Evolutionary conservation across 1,140 invertebrate genomes (phyloP).

Genomic region (Calliphora vicina): DNA sequence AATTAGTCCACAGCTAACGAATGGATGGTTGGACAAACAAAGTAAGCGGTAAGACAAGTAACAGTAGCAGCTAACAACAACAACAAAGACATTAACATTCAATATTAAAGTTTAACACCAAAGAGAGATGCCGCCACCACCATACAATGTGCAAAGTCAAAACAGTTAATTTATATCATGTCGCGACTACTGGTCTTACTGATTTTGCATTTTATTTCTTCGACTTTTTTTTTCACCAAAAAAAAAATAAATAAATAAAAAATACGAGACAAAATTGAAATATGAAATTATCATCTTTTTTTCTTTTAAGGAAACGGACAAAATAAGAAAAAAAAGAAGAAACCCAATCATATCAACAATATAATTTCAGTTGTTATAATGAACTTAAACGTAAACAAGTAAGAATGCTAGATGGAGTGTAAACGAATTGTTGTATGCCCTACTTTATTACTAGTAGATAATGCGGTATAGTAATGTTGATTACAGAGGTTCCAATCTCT

Average conservation of each 20-base stretch:
- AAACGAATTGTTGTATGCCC: not conserved
- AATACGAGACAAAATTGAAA: not conserved
- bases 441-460: not conserved
- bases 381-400: not conserved
- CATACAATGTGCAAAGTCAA: conserved; percentile 60
- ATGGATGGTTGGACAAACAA: not conserved
- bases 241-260: not conserved
- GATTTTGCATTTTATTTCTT: conserved; percentile 62
- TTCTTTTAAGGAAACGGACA: not conserved
- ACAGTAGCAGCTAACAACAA: not conserved
- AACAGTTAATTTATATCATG: conserved; percentile 64
- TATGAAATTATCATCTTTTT: not conserved
- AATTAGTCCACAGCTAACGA: conserved; percentile 9
- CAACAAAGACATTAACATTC: not conserved
- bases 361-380: not conserved
- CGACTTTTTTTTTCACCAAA: not conserved
- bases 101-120: not conserved
- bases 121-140: not conserved
- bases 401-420: not conserved
- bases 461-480: no score
- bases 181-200: conserved; percentile 63
- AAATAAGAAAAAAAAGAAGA: not conserved
- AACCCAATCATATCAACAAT: not conserved
- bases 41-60: not conserved
- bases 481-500: no score